Percentiles rank a stretch among this genome's conserved stretches.
Conservation (phyloP, 2,888 invertebrate genomes). For the Drosophila conformis region DNA sequence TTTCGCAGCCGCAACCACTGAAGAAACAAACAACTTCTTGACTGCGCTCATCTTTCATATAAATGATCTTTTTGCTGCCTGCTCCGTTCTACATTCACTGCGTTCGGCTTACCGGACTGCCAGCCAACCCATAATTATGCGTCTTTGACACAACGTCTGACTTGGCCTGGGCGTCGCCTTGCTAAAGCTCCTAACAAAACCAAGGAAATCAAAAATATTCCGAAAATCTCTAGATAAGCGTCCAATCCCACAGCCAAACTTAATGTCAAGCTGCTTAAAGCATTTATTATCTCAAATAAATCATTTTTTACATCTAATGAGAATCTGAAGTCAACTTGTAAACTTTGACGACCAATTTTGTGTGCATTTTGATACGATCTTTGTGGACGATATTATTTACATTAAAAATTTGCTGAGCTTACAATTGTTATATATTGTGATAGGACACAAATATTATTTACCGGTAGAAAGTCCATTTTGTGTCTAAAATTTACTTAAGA, state of each 20-base stretch:
- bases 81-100: conserved; percentile 33
- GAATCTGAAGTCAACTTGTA: neutral
- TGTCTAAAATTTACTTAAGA: neutral
- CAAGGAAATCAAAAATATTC: conserved; percentile 2
- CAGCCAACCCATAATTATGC: conserved; percentile 80
- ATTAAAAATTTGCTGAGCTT: neutral
- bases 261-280: neutral
- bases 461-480: too few species aligned
- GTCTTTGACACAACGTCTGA: conserved; percentile 71
- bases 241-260: neutral
- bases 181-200: conserved; percentile 33
- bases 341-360: neutral
- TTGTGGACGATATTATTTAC: neutral
- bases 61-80: conserved; percentile 63
- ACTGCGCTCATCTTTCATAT: conserved; percentile 71
- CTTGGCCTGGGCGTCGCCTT: conserved; percentile 23
- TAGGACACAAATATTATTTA: neutral
- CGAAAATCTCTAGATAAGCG: neutral
- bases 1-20: conserved; percentile 34
- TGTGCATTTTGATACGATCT: neutral
- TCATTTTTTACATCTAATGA: neutral
- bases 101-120: conserved; percentile 34
- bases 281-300: neutral
- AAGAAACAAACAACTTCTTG: conserved; percentile 50
- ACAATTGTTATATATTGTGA: too few species aligned